A percentile compares a stretch with the other conserved stretches of the same genome.
phyloP scores from a whole-genome alignment of 2,888 invertebrate genomes.

The Epinotia ramella region DNA sequence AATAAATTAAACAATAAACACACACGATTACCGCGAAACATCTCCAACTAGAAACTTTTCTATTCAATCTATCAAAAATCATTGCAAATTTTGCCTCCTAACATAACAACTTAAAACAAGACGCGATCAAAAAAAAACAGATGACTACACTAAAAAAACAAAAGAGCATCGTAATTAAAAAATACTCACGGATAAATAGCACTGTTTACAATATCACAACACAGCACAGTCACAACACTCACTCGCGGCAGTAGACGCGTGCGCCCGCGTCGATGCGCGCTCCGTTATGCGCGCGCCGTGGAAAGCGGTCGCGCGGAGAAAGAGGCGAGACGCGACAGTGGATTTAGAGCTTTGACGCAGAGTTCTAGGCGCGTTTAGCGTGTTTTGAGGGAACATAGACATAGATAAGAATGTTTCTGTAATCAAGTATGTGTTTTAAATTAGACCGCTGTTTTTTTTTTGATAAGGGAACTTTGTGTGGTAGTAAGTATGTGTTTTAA shows the following conservation, averaged over 20 bases:
- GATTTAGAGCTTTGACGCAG: neutral
- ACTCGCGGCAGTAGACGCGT: conserved; percentile 51
- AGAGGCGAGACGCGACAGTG: conserved; percentile 4
- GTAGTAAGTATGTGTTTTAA: too few relatives aligned
- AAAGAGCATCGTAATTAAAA: neutral
- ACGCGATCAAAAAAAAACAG: neutral
- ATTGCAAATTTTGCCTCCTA: neutral
- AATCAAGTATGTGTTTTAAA: too few relatives aligned
- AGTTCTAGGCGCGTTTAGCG: neutral
- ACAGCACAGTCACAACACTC: conserved; percentile 22
- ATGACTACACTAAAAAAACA: conserved; percentile 2
- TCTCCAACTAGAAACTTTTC: neutral
- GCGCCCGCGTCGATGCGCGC: conserved; percentile 60
- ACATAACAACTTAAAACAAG: neutral
- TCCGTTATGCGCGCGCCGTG: conserved; percentile 72
- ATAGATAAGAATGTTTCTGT: too few relatives aligned
- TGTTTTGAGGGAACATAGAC: too few relatives aligned
- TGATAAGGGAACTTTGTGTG: too few relatives aligned
- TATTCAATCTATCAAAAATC: neutral
- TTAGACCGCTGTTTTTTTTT: too few relatives aligned
- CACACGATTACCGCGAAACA: neutral
- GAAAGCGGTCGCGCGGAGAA: conserved; percentile 65
- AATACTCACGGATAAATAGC: conserved; percentile 18
- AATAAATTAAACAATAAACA: neutral
- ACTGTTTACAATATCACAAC: conserved; percentile 25